Percentiles rank a stretch among this genome's conserved stretches.
These are phyloP conservation scores for Chrysochloris asiatica DNA, from an alignment of 2,113 vertebrate genomes.

Conservation along the genomic window DNA sequence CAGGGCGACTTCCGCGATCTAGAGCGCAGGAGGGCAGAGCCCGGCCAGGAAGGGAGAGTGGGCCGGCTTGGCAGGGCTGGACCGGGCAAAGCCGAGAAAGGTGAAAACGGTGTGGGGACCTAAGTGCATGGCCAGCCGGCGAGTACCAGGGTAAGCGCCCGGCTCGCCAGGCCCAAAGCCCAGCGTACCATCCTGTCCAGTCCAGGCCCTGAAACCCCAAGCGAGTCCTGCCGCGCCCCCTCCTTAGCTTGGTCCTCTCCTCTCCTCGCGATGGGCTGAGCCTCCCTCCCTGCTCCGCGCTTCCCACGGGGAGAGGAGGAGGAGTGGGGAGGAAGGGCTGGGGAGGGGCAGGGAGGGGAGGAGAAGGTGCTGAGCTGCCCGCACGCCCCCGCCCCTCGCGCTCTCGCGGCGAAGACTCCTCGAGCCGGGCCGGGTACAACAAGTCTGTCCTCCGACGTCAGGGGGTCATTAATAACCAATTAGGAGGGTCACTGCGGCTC, in stretches of 20 bases:
- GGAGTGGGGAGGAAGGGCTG: conserved; percentile 61
- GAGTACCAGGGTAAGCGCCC: too few species aligned
- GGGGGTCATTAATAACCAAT: conserved; percentile 99
- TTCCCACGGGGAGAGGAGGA: conserved; percentile 78
- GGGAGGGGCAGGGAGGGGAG: conserved; percentile 17
- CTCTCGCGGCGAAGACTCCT: conserved; percentile 74
- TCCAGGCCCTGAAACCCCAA: not conserved
- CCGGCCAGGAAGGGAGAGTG: not conserved
- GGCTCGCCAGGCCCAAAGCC: too few species aligned
- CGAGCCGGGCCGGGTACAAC: conserved; percentile 81
- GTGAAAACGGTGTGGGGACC: not conserved
- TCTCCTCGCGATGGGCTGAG: not conserved
- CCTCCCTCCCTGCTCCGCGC: conserved; percentile 32
- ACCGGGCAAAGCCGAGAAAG: not conserved
- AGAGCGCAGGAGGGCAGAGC: not conserved
- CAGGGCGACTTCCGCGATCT: not conserved
- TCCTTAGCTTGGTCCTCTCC: not conserved
- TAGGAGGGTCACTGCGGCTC: conserved; percentile 92
- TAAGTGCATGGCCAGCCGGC: too few species aligned
- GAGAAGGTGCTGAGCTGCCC: conserved; percentile 68
- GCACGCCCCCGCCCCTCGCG: conserved; percentile 54
- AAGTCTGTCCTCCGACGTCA: conserved; percentile 88
- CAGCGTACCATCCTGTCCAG: not conserved
- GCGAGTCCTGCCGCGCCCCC: not conserved
- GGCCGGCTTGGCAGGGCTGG: not conserved